Evolutionary conservation across 2,888 invertebrate genomes (phyloP), one percentile per base, ranked within the genome.

Genomic region (Melanotus villosus): DNA sequence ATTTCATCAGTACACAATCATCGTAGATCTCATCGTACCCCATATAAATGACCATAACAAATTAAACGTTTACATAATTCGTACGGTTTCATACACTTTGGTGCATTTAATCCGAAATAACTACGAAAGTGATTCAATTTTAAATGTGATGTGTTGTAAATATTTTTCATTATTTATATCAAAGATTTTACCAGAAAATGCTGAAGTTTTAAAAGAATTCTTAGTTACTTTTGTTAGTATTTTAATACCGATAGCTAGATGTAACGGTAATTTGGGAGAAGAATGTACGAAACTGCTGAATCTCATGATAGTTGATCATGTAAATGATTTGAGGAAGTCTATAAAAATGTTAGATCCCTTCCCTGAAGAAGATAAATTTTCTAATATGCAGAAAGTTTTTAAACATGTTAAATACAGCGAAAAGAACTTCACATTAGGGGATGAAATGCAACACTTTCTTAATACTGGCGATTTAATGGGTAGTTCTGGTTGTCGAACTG

Each of bases 1-100:
- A 10, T 83, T 92, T 36, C 87, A 90, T 76, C 86, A 88, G 0
- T 91, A 89, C 73, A 79, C 87, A 2, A 86, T 85, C 1, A 88
- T 91, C 70, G 81, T 83, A 18, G 78, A 87, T 6, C 82, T 86
- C 18, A 80, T 86, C 32, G 77, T 87, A 0, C 84, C 86, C 0
- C 75, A 80, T 18, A 70, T 87, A 4, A 69, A 78, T 1, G 47
- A 84, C n/a, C 80, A 83, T 3, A 79, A 84, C 50, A 76, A 83
- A 0, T 85, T 89, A n/a, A 86, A 87, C 5, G 82, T 85, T 0
- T 90, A 88, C 73, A 78, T 91, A 10, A 84, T 89, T 36, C 86
- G 88, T 74, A 90, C 89, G 74, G 83, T 88, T 4, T 86, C 87
- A 59, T 86, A 87, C 70, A 87, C 86, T 60, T 80, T 91, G 18